phyloP scores from a whole-genome alignment of 2,113 vertebrate genomes.

The Crotalus helleri region DNA sequence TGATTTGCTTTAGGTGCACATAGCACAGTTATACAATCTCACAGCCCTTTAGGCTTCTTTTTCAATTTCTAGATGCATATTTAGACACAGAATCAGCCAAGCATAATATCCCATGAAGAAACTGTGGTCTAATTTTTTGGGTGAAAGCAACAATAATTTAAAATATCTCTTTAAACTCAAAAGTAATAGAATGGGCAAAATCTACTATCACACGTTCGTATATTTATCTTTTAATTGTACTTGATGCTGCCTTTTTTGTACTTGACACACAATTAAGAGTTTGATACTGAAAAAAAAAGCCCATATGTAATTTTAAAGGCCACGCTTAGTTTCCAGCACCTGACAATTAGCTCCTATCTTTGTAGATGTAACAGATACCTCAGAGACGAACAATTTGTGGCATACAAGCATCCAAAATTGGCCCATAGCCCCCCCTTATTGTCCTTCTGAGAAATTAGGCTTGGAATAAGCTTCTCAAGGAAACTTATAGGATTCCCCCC shows the following conservation, averaged over 20 bases:
- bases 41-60: not conserved
- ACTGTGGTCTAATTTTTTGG: not conserved
- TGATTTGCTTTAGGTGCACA: not conserved
- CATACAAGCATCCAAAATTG: not conserved
- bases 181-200: not conserved
- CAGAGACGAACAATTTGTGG: not conserved
- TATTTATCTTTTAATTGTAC: not conserved
- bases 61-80: not conserved
- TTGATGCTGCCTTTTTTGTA: not conserved
- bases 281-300: not conserved
- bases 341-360: not conserved
- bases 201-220: not conserved
- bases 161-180: not conserved
- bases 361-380: not conserved
- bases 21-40: not conserved
- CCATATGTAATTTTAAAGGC: not conserved
- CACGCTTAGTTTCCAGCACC: not conserved
- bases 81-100: slow-evolving; percentile 13
- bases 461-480: not conserved
- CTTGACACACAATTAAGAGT: not conserved
- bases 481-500: not conserved
- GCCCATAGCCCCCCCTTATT: not conserved
- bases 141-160: not conserved
- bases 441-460: not conserved
- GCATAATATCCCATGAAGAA: not conserved